Evolutionary conservation across 2,888 invertebrate genomes (phyloP).

Genomic region (Megalurothrips usitatus): DNA sequence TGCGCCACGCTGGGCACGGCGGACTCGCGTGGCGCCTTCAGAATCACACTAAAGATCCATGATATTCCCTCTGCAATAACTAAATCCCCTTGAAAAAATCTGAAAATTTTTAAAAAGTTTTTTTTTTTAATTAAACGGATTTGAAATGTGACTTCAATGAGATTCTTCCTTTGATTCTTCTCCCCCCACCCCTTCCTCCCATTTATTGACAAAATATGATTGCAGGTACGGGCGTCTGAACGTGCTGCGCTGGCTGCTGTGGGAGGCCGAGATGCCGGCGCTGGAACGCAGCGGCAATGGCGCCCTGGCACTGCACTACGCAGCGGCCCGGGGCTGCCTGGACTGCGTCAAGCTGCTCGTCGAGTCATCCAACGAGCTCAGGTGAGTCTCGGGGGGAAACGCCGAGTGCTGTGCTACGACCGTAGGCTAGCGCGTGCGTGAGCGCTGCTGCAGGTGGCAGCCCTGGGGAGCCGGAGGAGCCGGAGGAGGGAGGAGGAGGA

Average conservation of each 20-base stretch:
- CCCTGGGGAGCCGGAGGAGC: too few relatives aligned
- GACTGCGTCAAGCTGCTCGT: conserved; percentile 78
- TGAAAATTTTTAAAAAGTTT: conserved; percentile 28
- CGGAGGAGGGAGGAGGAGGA: too few relatives aligned
- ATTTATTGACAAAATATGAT: conserved; percentile 36
- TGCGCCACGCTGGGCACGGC: too few relatives aligned
- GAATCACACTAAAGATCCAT: neutral
- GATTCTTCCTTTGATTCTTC: too few relatives aligned
- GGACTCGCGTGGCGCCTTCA: too few relatives aligned
- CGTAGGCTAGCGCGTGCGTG: too few relatives aligned
- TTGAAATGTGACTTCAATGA: too few relatives aligned
- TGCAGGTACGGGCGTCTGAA: conserved; percentile 54
- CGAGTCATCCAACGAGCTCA: conserved; percentile 72
- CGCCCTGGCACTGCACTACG: conserved; percentile 80
- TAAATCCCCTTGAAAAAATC: conserved; percentile 30
- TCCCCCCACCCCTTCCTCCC: too few relatives aligned
- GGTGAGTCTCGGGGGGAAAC: conserved; percentile 49
- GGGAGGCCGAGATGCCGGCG: conserved; percentile 55
- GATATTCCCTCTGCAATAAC: too few relatives aligned
- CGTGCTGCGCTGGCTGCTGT: conserved; percentile 56
- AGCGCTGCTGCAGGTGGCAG: too few relatives aligned
- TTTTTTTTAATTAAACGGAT: too few relatives aligned
- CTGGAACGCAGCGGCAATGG: conserved; percentile 57
- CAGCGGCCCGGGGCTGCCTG: conserved; percentile 78
- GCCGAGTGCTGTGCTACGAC: too few relatives aligned